These are phyloP conservation scores for Pseudorhombus dupliciocellatus DNA, from an alignment of 2,113 vertebrate species.

Conservation along the genomic window DNA sequence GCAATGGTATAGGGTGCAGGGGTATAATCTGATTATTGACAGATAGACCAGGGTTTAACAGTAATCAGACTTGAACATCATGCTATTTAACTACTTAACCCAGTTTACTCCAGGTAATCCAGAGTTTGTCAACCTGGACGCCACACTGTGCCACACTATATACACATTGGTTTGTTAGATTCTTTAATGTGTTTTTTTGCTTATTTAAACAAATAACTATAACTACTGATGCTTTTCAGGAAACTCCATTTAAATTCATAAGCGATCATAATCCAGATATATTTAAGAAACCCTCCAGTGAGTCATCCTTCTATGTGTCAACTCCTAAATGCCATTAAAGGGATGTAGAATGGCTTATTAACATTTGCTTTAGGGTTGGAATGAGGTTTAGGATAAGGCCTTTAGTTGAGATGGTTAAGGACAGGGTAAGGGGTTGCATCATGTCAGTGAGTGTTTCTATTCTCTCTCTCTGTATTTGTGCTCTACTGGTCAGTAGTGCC, in stretches of 20 bases:
- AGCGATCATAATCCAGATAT: not conserved
- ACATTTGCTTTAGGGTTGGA: no score
- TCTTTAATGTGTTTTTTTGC: not conserved
- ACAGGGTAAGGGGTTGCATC: no score
- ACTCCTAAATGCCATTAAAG: not conserved
- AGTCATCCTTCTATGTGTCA: not conserved
- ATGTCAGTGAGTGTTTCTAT: not conserved
- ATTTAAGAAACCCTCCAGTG: not conserved
- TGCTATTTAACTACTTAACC: not conserved
- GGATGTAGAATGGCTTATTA: not conserved
- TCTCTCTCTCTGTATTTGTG: not conserved
- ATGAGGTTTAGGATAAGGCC: no score
- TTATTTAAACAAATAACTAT: no score
- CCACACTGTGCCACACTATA: not conserved
- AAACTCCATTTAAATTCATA: no score
- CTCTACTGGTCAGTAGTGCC: slow-evolving; percentile 8
- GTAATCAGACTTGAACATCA: not conserved
- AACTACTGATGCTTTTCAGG: no score
- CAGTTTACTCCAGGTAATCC: slow-evolving; percentile 3
- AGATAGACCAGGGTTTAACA: not conserved
- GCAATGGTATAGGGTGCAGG: not conserved
- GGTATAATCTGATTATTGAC: slow-evolving; percentile 11
- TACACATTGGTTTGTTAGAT: not conserved
- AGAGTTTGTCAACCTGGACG: not conserved
- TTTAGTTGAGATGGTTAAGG: not conserved